phyloP scores from a whole-genome alignment of 2,113 vertebrate genomes.

The Erythrocercus mccallii region DNA sequence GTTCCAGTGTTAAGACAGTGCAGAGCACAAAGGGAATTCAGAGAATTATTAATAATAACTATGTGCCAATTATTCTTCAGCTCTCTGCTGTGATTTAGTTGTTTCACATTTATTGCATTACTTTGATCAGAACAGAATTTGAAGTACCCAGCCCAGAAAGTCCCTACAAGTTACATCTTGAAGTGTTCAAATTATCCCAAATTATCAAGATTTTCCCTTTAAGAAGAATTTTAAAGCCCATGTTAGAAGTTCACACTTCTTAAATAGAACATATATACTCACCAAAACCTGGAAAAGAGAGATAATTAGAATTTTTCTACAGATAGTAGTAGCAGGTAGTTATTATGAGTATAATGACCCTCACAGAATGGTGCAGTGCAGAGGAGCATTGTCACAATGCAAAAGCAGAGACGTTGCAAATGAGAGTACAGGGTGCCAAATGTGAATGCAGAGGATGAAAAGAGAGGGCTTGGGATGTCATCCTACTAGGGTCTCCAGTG shows the following conservation, averaged over 20 bases:
- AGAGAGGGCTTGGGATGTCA: background rate
- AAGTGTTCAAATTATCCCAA: background rate
- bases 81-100: background rate
- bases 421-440: background rate
- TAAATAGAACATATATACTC: background rate
- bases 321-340: background rate
- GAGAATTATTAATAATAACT: conserved; percentile 18
- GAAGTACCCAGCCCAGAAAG: background rate
- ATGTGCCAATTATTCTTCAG: background rate
- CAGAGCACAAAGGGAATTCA: background rate
- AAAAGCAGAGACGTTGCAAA: background rate
- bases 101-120: background rate
- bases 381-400: rapidly evolving
- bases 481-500: background rate
- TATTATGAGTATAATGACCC: background rate
- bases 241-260: background rate
- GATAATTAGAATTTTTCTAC: background rate
- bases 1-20: background rate
- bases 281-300: background rate
- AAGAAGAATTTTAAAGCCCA: background rate
- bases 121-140: background rate
- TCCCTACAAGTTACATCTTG: background rate
- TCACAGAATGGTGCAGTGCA: background rate
- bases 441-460: background rate
- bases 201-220: background rate